A percentile compares a stretch with the other conserved stretches of the same genome.
Evolutionary conservation across 2,888 invertebrate genomes (phyloP).

Genomic region (Sinodicranocentrus sp.): DNA sequence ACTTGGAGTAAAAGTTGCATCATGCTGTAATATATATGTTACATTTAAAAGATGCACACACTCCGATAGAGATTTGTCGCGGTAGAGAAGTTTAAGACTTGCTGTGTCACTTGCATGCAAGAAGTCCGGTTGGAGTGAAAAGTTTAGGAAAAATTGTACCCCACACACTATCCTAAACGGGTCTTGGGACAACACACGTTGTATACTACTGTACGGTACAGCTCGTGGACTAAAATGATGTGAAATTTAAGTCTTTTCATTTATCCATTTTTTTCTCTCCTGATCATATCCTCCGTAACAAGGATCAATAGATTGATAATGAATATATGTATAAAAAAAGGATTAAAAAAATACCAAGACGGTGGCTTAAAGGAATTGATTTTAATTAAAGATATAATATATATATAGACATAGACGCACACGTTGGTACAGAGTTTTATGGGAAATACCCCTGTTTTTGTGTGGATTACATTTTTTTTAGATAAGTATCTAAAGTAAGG

Average conservation of each 20-base stretch:
- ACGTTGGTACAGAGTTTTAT: not conserved
- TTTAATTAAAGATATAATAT: no score
- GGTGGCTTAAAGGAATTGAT: conserved; percentile 14
- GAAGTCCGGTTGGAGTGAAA: no score
- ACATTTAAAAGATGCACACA: not conserved
- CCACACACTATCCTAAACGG: not conserved
- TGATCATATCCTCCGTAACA: conserved; percentile 54
- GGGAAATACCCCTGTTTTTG: not conserved
- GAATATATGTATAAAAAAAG: conserved; percentile 30
- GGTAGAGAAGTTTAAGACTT: not conserved
- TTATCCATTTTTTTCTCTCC: not conserved
- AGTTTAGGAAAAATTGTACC: not conserved
- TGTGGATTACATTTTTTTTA: not conserved
- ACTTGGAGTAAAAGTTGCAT: no score
- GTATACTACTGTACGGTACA: no score
- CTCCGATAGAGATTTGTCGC: not conserved
- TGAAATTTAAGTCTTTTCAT: conserved; percentile 5
- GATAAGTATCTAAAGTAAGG: not conserved
- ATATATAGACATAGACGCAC: no score
- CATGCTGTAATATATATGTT: not conserved
- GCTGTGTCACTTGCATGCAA: no score
- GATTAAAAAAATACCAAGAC: conserved; percentile 36
- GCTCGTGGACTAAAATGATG: no score
- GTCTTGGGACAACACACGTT: not conserved
- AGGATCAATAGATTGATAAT: conserved; percentile 57